Conservation (phyloP, 2,113 vertebrate species). For the Ovibos moschatus region DNA sequence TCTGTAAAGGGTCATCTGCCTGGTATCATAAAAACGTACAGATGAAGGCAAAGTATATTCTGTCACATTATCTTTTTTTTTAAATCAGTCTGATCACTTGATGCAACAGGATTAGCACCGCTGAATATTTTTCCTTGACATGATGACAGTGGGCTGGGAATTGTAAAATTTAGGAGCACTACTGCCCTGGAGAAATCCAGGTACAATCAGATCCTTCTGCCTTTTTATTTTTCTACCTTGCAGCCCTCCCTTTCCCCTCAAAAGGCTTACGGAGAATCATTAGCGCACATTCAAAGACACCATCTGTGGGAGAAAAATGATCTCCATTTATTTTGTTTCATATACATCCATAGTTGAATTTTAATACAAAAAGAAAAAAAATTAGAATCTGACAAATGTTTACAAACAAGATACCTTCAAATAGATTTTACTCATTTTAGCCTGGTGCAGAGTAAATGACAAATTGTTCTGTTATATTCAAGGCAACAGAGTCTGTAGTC, state of each 20-base stretch:
- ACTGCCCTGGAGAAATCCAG: not conserved
- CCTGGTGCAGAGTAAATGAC: constrained; percentile 87
- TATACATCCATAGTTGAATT: constrained; percentile 92
- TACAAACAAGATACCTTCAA: constrained; percentile 98
- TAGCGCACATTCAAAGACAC: constrained; percentile 83
- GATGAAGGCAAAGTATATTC: not conserved
- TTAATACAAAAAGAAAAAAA: constrained; percentile 91
- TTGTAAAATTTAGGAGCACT: not conserved
- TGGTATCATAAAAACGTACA: not conserved
- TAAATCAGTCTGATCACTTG: not conserved
- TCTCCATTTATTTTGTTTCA: constrained; percentile 91
- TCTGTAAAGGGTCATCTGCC: not conserved
- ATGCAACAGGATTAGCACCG: constrained; percentile 41
- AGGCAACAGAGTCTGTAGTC: constrained; percentile 85
- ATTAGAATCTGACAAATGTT: constrained; percentile 93
- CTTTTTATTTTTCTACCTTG: constrained; percentile 21
- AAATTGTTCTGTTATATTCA: constrained; percentile 82
- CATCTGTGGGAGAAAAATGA: constrained; percentile 83
- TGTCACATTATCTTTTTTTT: not conserved
- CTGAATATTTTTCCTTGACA: rapidly evolving
- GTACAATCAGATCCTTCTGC: not conserved
- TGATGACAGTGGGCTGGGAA: not conserved
- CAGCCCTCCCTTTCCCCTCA: constrained; percentile 51
- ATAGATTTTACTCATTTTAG: constrained; percentile 88
- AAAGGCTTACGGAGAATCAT: constrained; percentile 66